Conservation (phyloP, 2,888 invertebrate genomes). For the Lasius fuliginosus region DNA sequence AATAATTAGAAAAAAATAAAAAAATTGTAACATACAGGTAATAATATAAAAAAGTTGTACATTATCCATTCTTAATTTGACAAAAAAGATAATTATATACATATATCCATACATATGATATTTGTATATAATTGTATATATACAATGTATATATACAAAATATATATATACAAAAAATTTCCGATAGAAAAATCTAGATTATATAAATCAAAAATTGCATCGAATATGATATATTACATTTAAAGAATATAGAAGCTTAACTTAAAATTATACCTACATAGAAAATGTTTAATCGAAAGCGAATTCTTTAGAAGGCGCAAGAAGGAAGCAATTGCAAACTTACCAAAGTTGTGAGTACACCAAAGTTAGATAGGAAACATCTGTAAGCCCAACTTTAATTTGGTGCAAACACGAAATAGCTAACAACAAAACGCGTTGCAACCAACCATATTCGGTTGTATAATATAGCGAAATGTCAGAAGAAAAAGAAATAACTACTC, state of each 20-base stretch:
- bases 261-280: constrained; percentile 30
- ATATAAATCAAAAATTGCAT: not conserved
- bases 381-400: constrained; percentile 51
- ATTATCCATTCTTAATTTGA: not conserved
- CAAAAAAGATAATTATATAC: not conserved
- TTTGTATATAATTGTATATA: too few relatives aligned
- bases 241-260: constrained; percentile 5
- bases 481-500: not conserved
- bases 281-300: constrained; percentile 36
- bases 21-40: not conserved
- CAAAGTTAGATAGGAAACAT: constrained; percentile 55
- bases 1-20: not conserved
- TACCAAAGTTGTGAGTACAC: constrained; percentile 33
- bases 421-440: constrained; percentile 34
- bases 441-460: constrained; percentile 6
- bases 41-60: not conserved
- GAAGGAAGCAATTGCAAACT: constrained; percentile 44
- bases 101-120: not conserved
- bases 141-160: too few relatives aligned
- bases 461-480: not conserved
- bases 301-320: constrained; percentile 21
- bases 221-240: not conserved
- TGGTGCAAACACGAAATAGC: constrained; percentile 27
- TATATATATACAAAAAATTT: not conserved
- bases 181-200: not conserved